These are phyloP conservation scores for Lepus oiostolus DNA, from an alignment of 2,797 vertebrate genomes.

Conservation along the genomic window DNA sequence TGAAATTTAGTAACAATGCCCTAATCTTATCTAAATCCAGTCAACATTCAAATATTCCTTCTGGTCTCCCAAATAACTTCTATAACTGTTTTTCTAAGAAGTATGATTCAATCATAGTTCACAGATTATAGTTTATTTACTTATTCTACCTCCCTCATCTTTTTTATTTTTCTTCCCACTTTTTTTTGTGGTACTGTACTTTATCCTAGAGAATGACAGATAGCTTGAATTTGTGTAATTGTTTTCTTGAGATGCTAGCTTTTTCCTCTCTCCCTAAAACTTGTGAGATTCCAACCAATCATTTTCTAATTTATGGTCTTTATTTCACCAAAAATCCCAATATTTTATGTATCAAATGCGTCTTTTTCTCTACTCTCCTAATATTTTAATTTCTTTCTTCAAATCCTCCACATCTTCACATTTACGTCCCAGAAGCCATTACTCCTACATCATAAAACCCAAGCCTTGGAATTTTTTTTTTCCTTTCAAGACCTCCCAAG, in stretches of 20 bases:
- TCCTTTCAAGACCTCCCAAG: neutral
- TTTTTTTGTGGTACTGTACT: neutral
- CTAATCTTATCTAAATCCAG: conserved; percentile 14
- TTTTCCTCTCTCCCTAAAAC: neutral
- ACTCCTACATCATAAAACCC: neutral
- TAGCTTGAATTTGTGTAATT: conserved; percentile 10
- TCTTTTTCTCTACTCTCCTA: neutral
- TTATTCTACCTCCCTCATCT: neutral
- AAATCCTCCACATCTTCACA: neutral
- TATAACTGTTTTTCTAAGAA: neutral
- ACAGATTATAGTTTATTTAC: neutral
- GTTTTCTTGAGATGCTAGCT: neutral
- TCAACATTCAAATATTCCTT: neutral
- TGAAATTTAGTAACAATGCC: neutral
- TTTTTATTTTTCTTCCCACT: neutral
- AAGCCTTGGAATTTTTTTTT: neutral
- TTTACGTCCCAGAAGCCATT: neutral
- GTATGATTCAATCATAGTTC: neutral
- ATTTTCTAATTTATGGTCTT: neutral
- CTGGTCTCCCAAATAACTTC: neutral
- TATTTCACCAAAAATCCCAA: neutral
- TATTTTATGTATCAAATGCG: neutral
- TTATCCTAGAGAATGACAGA: neutral
- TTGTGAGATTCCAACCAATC: neutral
- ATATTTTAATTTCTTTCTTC: neutral